phyloP scores from a whole-genome alignment of 2,888 invertebrate genomes.

The Drosophila formosana region DNA sequence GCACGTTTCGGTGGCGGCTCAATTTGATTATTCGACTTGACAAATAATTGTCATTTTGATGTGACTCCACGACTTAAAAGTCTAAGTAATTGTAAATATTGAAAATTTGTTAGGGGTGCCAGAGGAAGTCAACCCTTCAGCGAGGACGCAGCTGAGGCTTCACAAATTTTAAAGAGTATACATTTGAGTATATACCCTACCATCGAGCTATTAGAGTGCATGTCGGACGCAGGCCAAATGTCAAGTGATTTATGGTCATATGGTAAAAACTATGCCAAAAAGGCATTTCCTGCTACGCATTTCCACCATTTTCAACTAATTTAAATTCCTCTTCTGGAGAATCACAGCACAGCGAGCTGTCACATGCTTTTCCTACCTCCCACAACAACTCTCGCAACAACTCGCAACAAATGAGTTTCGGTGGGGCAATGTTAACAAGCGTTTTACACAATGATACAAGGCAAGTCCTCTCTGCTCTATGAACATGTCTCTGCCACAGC shows the following conservation, averaged over 20 bases:
- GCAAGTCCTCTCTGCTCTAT: constrained; percentile 37
- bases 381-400: neutral
- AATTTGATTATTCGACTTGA: constrained; percentile 81
- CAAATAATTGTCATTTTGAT: constrained; percentile 81
- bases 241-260: constrained; percentile 62
- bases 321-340: constrained; percentile 67
- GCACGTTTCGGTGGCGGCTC: constrained; percentile 48
- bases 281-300: constrained; percentile 69
- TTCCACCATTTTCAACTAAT: constrained; percentile 66
- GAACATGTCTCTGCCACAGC: neutral
- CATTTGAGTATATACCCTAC: neutral
- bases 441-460: constrained; percentile 75
- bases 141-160: constrained; percentile 8
- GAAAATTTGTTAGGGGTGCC: constrained; percentile 63
- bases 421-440: constrained; percentile 74
- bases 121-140: constrained; percentile 58
- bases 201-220: constrained; percentile 1
- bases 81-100: constrained; percentile 80
- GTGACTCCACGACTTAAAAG: constrained; percentile 76
- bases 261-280: constrained; percentile 70
- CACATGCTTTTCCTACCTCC: constrained; percentile 47
- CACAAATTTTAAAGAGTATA: neutral
- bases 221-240: constrained; percentile 14
- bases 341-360: constrained; percentile 57
- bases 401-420: constrained; percentile 63